phyloP scores from a whole-genome alignment of 2,113 vertebrate species.

The Phylloscopus trochiloides region DNA sequence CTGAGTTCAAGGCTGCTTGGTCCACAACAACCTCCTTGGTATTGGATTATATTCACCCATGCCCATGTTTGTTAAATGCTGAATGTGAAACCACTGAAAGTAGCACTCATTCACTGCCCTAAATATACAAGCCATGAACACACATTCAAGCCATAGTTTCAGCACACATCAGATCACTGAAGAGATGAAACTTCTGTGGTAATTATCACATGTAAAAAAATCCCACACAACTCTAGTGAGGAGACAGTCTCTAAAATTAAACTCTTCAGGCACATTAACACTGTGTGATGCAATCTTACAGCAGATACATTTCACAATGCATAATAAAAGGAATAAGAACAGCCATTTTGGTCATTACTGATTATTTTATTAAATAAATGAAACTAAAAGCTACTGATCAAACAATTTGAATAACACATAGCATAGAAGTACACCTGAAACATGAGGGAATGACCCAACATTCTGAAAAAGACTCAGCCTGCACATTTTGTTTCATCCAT shows the following conservation, averaged over 20 bases:
- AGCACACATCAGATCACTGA: not conserved
- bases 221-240: not conserved
- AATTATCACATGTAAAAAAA: not conserved
- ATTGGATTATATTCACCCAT: not conserved
- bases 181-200: not conserved
- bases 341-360: not conserved
- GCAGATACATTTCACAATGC: rapidly evolving
- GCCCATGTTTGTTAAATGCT: not conserved
- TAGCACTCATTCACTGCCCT: not conserved
- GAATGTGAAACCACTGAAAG: not conserved
- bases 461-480: not conserved
- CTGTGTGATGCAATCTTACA: not conserved
- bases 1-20: not conserved
- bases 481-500: not conserved
- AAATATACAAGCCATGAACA: not conserved
- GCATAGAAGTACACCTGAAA: not conserved
- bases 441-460: rapidly evolving
- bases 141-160: not conserved
- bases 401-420: not conserved
- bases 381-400: not conserved
- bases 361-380: not conserved
- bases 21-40: not conserved
- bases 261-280: not conserved
- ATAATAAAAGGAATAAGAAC: not conserved
- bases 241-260: not conserved